Conservation (phyloP, 1,140 invertebrate species). For the Semibalanus balanoides region DNA sequence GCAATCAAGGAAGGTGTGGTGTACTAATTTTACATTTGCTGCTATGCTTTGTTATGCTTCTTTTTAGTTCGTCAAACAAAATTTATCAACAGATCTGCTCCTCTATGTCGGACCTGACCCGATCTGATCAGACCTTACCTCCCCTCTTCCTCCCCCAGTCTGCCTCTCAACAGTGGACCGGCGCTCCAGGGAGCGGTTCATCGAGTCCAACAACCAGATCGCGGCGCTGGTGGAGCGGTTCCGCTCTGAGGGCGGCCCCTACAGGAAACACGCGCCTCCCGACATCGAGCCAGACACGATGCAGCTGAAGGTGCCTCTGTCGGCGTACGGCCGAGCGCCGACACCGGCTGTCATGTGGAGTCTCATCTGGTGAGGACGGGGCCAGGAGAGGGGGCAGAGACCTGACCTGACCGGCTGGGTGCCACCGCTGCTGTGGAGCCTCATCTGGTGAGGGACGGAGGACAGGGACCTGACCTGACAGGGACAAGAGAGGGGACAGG, state of each 20-base stretch:
- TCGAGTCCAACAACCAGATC: constrained; percentile 85
- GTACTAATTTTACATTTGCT: too few species aligned
- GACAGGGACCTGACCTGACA: too few species aligned
- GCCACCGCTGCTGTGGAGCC: too few species aligned
- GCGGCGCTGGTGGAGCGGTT: constrained; percentile 80
- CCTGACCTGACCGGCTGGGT: too few species aligned
- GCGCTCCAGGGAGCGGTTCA: constrained; percentile 66
- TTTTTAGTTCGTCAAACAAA: too few species aligned
- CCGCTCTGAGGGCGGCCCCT: constrained; percentile 56
- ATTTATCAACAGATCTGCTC: too few species aligned
- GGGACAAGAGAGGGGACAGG: too few species aligned
- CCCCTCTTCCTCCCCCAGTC: constrained; percentile 38
- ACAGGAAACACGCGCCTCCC: constrained; percentile 41
- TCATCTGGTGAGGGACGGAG: not conserved
- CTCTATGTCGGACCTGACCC: not conserved
- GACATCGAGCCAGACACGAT: constrained; percentile 20
- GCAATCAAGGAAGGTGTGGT: too few species aligned
- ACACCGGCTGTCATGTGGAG: constrained; percentile 53
- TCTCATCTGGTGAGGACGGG: constrained; percentile 52
- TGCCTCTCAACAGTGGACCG: constrained; percentile 83
- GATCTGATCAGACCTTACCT: not conserved
- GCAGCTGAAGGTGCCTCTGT: constrained; percentile 44
- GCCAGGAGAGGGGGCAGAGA: too few species aligned
- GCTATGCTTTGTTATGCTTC: too few species aligned
- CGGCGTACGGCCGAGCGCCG: constrained; percentile 53